These are phyloP conservation scores for Actias luna DNA, from an alignment of 2,888 invertebrate genomes.

Conservation along the genomic window DNA sequence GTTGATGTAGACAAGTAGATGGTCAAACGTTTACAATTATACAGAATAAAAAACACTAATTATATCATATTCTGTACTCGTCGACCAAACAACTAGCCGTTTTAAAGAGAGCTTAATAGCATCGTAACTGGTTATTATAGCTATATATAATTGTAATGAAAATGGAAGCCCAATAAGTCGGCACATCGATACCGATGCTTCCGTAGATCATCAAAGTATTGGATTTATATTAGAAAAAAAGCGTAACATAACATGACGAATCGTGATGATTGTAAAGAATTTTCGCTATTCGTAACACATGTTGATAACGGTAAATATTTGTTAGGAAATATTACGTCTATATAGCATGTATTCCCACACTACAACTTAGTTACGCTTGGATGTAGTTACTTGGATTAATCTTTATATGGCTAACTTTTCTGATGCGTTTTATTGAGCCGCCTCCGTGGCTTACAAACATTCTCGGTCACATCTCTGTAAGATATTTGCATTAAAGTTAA, in stretches of 20 bases:
- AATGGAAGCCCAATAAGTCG: constrained; percentile 57
- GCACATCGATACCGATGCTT: constrained; percentile 47
- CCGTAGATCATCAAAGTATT: constrained; percentile 65
- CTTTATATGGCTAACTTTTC: constrained; percentile 1
- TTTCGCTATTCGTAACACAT: constrained; percentile 18
- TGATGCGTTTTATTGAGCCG: background rate
- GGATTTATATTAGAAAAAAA: constrained; percentile 60
- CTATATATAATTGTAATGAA: constrained; percentile 49
- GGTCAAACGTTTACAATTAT: too few relatives aligned
- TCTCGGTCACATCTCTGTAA: background rate
- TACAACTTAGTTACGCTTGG: constrained; percentile 26
- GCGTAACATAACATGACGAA: constrained; percentile 52
- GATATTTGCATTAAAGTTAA: background rate
- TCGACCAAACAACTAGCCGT: constrained; percentile 28
- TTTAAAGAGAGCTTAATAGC: constrained; percentile 38
- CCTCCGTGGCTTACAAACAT: background rate
- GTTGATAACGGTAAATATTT: constrained; percentile 33
- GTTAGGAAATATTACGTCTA: constrained; percentile 23
- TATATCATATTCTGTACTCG: constrained; percentile 28
- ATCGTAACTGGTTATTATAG: constrained; percentile 37
- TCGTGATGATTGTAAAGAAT: constrained; percentile 11
- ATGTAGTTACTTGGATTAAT: background rate
- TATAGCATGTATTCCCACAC: constrained; percentile 37
- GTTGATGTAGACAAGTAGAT: too few relatives aligned
- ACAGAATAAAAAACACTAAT: constrained; percentile 12